phyloP scores from a whole-genome alignment of 2,797 vertebrate genomes.

The Periparus ater region DNA sequence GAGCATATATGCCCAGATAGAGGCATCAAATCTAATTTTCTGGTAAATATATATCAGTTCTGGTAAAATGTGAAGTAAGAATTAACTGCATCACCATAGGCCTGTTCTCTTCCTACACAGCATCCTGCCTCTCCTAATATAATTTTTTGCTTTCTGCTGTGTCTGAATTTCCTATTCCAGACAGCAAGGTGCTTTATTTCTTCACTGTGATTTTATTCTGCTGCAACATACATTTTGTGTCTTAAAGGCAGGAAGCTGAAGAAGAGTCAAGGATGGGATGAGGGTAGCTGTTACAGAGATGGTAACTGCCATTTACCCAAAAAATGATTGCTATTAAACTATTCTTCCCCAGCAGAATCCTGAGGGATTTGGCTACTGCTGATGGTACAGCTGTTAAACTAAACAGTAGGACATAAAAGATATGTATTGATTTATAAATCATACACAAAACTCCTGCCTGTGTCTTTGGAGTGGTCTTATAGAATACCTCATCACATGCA shows the following conservation, averaged over 20 bases:
- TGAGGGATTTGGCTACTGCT: constrained; percentile 38
- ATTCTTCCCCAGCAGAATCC: constrained; percentile 52
- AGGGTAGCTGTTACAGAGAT: background rate
- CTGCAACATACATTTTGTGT: background rate
- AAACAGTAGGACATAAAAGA: constrained; percentile 43
- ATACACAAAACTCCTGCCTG: background rate
- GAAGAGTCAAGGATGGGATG: constrained; percentile 37
- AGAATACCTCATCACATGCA: constrained; percentile 24
- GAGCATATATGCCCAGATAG: background rate
- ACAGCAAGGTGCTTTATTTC: background rate
- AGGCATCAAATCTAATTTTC: constrained; percentile 13
- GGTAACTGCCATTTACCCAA: constrained; percentile 51
- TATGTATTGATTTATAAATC: constrained; percentile 51
- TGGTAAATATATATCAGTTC: constrained; percentile 13
- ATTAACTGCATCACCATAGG: background rate
- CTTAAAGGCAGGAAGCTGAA: constrained; percentile 20
- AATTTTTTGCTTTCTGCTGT: background rate
- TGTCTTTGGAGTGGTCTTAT: constrained; percentile 19
- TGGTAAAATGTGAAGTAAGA: constrained; percentile 11
- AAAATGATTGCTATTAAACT: constrained; percentile 63
- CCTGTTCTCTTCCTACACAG: background rate
- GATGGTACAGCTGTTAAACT: constrained; percentile 56
- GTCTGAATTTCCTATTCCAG: constrained; percentile 2
- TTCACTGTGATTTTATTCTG: background rate
- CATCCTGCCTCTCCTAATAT: background rate